Conservation (phyloP, 2,797 vertebrate species). For the Semotilus atromaculatus region DNA sequence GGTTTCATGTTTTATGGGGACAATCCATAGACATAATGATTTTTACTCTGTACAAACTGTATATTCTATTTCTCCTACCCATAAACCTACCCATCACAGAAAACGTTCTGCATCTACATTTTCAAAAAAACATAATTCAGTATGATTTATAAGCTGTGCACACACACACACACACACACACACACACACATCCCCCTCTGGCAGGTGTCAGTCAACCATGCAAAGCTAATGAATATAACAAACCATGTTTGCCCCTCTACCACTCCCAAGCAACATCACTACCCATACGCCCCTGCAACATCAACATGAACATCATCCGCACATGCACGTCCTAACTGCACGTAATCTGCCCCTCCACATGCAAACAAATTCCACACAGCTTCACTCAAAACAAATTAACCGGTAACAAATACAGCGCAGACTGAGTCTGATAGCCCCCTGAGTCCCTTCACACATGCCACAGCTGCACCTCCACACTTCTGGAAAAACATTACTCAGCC, state of each 20-base stretch:
- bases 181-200: too few species aligned
- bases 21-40: background rate
- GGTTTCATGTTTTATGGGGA: background rate
- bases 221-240: background rate
- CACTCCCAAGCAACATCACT: background rate
- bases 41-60: background rate
- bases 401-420: conserved; percentile 1
- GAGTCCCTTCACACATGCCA: background rate
- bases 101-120: too few species aligned
- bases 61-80: background rate
- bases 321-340: conserved; percentile 21
- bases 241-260: background rate
- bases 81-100: background rate
- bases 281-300: background rate
- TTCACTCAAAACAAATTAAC: conserved; percentile 32
- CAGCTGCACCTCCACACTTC: background rate
- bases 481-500: conserved; percentile 41
- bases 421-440: conserved; percentile 22
- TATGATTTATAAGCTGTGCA: too few species aligned
- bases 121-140: too few species aligned
- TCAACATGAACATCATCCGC: background rate
- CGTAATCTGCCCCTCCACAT: conserved; percentile 32
- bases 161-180: too few species aligned
- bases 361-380: conserved; percentile 2
- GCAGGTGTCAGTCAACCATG: background rate